phyloP scores from a whole-genome alignment of 2,797 vertebrate species.

The Hemibagrus guttatus region DNA sequence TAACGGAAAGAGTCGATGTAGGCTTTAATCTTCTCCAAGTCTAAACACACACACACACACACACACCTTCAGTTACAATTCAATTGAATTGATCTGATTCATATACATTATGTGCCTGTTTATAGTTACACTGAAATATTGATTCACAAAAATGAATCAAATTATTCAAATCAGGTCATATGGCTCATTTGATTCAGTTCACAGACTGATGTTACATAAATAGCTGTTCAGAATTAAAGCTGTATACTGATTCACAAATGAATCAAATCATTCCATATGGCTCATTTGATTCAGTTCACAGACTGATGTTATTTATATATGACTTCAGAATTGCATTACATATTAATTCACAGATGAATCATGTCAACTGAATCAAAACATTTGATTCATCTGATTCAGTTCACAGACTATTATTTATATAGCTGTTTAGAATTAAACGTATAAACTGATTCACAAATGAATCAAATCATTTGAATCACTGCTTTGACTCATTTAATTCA shows the following conservation, averaged over 20 bases:
- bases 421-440: background rate
- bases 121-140: background rate
- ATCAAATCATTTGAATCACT: background rate
- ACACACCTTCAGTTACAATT: background rate
- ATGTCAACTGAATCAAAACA: background rate
- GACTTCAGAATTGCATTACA: too few relatives aligned
- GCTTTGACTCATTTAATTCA: background rate
- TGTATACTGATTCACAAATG: too few relatives aligned
- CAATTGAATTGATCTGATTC: background rate
- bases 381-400: background rate
- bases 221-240: too few relatives aligned
- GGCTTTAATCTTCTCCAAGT: slow-evolving; percentile 97
- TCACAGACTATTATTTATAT: background rate
- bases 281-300: background rate
- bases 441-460: background rate
- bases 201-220: too few relatives aligned
- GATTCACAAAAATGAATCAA: background rate
- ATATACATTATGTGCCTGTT: background rate
- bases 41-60: slow-evolving; percentile 66
- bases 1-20: slow-evolving; percentile 98
- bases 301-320: too few relatives aligned
- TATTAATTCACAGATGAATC: background rate
- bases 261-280: background rate
- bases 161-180: background rate
- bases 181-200: background rate